phyloP scores from a whole-genome alignment of 2,888 invertebrate genomes.

The Tridacna gigas region DNA sequence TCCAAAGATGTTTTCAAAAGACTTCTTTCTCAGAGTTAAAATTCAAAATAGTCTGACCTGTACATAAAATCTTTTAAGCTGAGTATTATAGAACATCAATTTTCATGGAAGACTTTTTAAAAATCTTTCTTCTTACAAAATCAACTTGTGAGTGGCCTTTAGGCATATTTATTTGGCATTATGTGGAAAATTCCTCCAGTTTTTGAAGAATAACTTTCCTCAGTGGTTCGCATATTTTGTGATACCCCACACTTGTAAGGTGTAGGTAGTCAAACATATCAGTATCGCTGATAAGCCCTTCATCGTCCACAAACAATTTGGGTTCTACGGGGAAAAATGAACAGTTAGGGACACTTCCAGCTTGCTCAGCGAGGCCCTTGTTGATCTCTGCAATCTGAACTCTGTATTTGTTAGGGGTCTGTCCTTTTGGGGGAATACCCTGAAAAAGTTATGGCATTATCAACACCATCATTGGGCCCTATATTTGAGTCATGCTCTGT shows the following conservation, averaged over 20 bases:
- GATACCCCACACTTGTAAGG: background rate
- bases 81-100: too few species aligned
- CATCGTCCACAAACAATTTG: slow-evolving; percentile 4
- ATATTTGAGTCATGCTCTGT: too few species aligned
- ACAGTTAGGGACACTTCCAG: background rate
- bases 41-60: too few species aligned
- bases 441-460: background rate
- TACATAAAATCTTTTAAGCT: too few species aligned
- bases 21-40: too few species aligned
- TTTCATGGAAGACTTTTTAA: too few species aligned
- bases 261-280: slow-evolving; percentile 15
- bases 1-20: too few species aligned
- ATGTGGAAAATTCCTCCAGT: background rate
- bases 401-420: background rate
- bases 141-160: too few species aligned
- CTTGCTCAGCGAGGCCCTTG: slow-evolving; percentile 6
- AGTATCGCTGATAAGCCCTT: background rate
- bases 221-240: slow-evolving; percentile 3
- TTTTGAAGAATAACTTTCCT: background rate
- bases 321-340: background rate
- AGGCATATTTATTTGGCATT: background rate
- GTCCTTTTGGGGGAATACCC: slow-evolving; percentile 14
- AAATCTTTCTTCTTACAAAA: too few species aligned
- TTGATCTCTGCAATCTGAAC: background rate
- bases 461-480: too few species aligned